Evolutionary conservation across 2,797 vertebrate species (phyloP).

Genomic region (Vespertilio murinus): DNA sequence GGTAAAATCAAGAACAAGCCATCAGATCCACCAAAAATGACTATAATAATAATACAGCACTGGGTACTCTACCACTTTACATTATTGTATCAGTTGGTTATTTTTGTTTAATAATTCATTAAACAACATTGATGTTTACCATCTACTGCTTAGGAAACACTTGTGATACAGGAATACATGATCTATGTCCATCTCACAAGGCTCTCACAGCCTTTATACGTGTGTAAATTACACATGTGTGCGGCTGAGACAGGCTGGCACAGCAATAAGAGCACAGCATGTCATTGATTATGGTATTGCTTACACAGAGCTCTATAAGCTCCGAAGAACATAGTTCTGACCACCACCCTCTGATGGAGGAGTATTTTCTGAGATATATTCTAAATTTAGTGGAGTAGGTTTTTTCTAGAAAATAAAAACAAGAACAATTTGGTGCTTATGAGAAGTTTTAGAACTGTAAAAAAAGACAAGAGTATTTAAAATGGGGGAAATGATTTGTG

Average conservation of each 20-base stretch:
- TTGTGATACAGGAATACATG: neutral
- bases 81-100: neutral
- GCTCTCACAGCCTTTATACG: neutral
- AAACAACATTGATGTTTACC: neutral
- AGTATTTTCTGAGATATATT: neutral
- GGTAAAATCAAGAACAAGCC: neutral
- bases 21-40: neutral
- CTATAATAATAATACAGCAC: neutral
- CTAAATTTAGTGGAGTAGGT: conserved; percentile 10
- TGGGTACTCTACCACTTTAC: neutral
- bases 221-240: fast-evolving
- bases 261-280: neutral
- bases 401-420: neutral
- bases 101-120: neutral
- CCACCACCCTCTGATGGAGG: neutral
- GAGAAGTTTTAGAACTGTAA: neutral
- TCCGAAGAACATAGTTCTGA: neutral
- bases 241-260: no score
- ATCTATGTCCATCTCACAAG: fast-evolving
- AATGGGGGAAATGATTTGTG: neutral
- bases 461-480: neutral
- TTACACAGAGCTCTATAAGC: neutral
- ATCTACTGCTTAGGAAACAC: neutral
- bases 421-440: neutral
- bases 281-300: neutral